phyloP scores from a whole-genome alignment of 1,140 invertebrate genomes.

The roundworm (Caenorhabditis elegans) region WBcel235 BX284603.4:5925001-5925500 shows the following conservation, averaged over 20 bases:
- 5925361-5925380: slow-evolving; percentile 24
- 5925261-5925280: slow-evolving; percentile 1
- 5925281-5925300: neutral
- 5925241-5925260: slow-evolving; percentile 6
- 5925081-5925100: neutral
- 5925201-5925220: neutral
- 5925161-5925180: neutral
- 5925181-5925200: neutral
- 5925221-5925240: slow-evolving; percentile 5
- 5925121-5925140: slow-evolving; percentile 14
- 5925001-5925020: neutral
- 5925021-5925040: neutral
- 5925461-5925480: neutral
- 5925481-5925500: slow-evolving; percentile 32
- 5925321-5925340: slow-evolving; percentile 33
- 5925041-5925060: slow-evolving; percentile 39
- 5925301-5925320: slow-evolving; percentile 22
- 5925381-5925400: slow-evolving; percentile 49
- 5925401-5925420: slow-evolving; percentile 44
- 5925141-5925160: neutral
- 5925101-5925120: slow-evolving; percentile 2
- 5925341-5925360: slow-evolving; percentile 34
- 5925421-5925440: slow-evolving; percentile 43
- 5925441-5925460: slow-evolving; percentile 52
- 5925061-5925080: slow-evolving; percentile 31